A percentile compares a stretch with the other conserved stretches of the same genome.
These are phyloP conservation scores for Poicephalus meyeri DNA, from an alignment of 2,113 vertebrate species.

Conservation along the genomic window DNA sequence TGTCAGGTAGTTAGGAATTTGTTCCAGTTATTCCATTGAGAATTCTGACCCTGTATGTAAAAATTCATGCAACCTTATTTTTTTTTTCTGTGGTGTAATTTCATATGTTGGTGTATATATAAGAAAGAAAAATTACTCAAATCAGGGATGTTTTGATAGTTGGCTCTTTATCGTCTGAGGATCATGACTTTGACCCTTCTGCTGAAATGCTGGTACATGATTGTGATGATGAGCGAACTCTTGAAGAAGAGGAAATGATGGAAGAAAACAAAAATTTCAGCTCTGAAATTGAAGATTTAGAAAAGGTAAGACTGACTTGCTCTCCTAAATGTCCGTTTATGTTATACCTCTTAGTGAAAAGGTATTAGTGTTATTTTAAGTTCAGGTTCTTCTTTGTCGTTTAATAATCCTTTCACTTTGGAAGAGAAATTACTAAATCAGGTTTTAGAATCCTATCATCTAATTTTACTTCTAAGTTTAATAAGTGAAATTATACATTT, in stretches of 20 bases:
- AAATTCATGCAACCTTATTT: neutral
- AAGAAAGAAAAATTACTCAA: neutral
- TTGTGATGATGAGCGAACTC: conserved; percentile 94
- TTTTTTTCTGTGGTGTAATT: neutral
- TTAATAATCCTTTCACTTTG: neutral
- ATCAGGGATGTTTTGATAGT: conserved; percentile 72
- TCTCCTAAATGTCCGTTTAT: neutral
- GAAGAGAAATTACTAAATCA: neutral
- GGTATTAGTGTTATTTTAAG: no score
- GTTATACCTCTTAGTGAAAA: neutral
- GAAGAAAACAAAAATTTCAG: conserved; percentile 90
- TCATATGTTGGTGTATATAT: neutral
- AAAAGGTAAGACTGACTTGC: conserved; percentile 82
- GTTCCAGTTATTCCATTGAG: neutral
- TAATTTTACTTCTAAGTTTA: neutral
- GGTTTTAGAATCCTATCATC: neutral
- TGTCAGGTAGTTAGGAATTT: neutral
- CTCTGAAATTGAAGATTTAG: conserved; percentile 95
- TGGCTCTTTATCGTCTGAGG: conserved; percentile 98
- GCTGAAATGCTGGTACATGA: conserved; percentile 98
- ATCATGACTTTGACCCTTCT: conserved; percentile 98
- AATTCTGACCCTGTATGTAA: neutral
- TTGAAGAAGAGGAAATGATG: conserved; percentile 96
- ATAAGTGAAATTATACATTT: neutral
- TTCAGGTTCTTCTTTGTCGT: no score